These are phyloP conservation scores for Trachymyrmex cornetzi DNA, from an alignment of 1,140 invertebrate species.

Conservation along the genomic window DNA sequence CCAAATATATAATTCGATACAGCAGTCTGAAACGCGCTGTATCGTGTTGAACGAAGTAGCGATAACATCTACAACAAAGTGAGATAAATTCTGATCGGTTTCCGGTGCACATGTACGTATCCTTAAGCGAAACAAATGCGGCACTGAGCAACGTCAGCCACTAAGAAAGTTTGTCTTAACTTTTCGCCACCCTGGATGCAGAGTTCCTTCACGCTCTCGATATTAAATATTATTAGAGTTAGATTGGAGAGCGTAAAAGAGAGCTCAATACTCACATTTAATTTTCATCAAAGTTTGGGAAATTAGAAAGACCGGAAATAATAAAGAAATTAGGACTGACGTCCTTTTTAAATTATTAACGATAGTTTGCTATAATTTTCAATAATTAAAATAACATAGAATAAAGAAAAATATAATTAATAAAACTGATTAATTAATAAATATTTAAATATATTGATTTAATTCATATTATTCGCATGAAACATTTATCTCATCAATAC, in stretches of 20 bases:
- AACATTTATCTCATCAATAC: not conserved
- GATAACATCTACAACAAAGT: conserved; percentile 5
- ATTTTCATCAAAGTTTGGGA: conserved; percentile 11
- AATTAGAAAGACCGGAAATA: not conserved
- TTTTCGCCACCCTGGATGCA: conserved; percentile 21
- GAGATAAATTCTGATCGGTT: conserved; percentile 49
- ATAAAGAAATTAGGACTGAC: not conserved
- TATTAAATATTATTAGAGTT: conserved; percentile 35
- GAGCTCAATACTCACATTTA: not conserved
- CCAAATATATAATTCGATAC: conserved; percentile 5
- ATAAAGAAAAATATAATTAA: not conserved
- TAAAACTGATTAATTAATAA: not conserved
- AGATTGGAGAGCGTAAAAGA: conserved; percentile 3
- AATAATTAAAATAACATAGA: not conserved
- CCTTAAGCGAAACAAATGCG: conserved; percentile 5
- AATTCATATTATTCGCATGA: not conserved
- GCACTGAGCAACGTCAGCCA: not conserved
- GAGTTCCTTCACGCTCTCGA: not conserved
- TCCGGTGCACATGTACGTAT: not conserved
- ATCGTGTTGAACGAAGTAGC: conserved; percentile 16
- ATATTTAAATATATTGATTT: not conserved
- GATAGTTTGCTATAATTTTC: not conserved
- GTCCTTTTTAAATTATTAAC: not conserved
- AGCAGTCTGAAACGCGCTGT: conserved; percentile 15
- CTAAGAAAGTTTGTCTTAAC: conserved; percentile 36